phyloP scores from a whole-genome alignment of 2,888 invertebrate genomes.

The Nomada fabriciana region DNA sequence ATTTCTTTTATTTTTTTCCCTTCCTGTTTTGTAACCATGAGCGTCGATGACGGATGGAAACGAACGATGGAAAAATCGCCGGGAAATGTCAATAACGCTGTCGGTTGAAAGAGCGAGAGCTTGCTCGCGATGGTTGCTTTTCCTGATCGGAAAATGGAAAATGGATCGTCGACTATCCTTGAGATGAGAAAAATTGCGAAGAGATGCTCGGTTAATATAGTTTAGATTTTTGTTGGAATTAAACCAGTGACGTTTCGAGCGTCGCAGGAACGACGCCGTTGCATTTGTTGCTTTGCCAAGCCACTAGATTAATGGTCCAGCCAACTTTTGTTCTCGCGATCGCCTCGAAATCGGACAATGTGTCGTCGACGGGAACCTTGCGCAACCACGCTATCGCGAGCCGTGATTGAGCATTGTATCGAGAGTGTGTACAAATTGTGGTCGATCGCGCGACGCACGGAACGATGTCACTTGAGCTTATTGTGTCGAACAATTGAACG shows the following conservation, averaged over 20 bases:
- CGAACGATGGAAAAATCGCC: constrained; percentile 45
- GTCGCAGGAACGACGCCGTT: constrained; percentile 10
- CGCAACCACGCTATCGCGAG: constrained; percentile 30
- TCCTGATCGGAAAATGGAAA: constrained; percentile 1
- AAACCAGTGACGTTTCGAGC: background rate
- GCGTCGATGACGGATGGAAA: constrained; percentile 50
- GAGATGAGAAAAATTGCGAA: no score
- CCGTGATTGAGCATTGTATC: constrained; percentile 45
- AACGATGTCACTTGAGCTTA: constrained; percentile 36
- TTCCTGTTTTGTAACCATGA: background rate
- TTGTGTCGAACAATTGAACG: constrained; percentile 43
- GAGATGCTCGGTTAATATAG: no score
- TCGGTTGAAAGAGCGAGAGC: constrained; percentile 15
- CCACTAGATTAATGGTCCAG: background rate
- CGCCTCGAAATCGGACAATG: constrained; percentile 39
- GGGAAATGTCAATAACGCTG: constrained; percentile 62
- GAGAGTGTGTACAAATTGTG: constrained; percentile 30
- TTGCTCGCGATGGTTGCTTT: background rate
- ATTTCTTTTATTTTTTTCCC: background rate
- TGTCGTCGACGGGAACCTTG: constrained; percentile 35
- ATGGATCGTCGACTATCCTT: background rate
- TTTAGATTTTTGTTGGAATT: background rate
- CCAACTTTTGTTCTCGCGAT: constrained; percentile 38
- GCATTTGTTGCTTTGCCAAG: constrained; percentile 27
- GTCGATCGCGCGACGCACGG: constrained; percentile 3